Evolutionary conservation across 2,113 vertebrate genomes (phyloP).

Genomic region (Forbesichthys agassizii): DNA sequence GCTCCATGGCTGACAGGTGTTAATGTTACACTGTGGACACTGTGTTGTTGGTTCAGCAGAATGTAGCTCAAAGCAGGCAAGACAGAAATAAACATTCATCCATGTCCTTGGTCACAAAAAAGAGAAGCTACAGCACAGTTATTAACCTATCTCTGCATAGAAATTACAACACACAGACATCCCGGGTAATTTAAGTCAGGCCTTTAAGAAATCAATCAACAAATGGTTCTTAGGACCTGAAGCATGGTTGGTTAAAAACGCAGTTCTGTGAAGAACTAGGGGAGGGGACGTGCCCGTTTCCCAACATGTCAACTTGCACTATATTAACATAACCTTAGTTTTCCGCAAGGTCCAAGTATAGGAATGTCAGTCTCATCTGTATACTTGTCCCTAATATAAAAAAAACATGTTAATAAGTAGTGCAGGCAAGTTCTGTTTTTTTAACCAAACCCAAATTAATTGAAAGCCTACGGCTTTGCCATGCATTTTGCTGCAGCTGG

Average conservation of each 20-base stretch:
- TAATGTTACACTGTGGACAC: not conserved
- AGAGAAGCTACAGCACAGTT: conserved; percentile 17
- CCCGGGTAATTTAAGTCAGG: conserved; percentile 11
- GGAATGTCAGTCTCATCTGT: conserved; percentile 20
- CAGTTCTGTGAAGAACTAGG: conserved; percentile 40
- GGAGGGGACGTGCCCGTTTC: conserved; percentile 11
- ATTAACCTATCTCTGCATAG: conserved; percentile 25
- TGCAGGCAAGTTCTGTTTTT: conserved; percentile 42
- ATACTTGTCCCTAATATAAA: conserved; percentile 32
- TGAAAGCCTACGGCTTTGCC: conserved; percentile 51
- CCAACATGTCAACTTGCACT: conserved; percentile 24
- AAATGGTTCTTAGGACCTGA: not conserved
- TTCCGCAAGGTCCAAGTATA: conserved; percentile 34
- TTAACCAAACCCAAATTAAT: conserved; percentile 59
- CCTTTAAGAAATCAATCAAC: not conserved
- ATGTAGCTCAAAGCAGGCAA: conserved; percentile 26
- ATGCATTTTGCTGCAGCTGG: conserved; percentile 65
- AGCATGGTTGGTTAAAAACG: conserved; percentile 62
- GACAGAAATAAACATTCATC: conserved; percentile 37
- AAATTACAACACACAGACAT: conserved; percentile 7
- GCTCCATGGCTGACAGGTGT: not conserved
- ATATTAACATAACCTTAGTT: conserved; percentile 8
- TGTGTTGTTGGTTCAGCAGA: conserved; percentile 50
- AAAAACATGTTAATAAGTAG: conserved; percentile 4
- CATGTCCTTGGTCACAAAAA: conserved; percentile 32